Percentiles rank a stretch among this genome's conserved stretches.
Evolutionary conservation across 2,888 invertebrate genomes (phyloP).

Genomic region (Labia minor): DNA sequence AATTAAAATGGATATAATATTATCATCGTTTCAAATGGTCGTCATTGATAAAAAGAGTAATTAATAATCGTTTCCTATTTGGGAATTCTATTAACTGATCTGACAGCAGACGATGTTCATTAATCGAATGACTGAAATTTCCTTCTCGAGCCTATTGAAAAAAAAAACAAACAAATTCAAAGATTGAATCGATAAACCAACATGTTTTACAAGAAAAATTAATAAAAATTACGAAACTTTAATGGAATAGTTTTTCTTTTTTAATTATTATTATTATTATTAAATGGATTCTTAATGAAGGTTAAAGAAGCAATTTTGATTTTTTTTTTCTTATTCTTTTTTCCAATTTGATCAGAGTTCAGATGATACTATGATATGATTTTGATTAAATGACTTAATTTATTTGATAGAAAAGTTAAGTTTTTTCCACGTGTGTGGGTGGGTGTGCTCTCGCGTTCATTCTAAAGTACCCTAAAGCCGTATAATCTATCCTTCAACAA

Average conservation of each 20-base stretch:
- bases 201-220: slow-evolving; percentile 3
- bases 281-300: neutral
- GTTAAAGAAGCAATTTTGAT: neutral
- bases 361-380: too few species aligned
- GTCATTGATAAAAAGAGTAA: too few species aligned
- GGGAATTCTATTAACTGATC: too few species aligned
- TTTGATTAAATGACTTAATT: neutral
- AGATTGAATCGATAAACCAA: neutral
- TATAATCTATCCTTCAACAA: slow-evolving; percentile 13
- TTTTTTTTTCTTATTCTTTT: neutral
- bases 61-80: too few species aligned
- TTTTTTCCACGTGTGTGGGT: neutral
- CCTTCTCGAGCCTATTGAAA: neutral
- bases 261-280: too few species aligned
- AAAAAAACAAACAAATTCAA: too few species aligned
- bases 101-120: neutral
- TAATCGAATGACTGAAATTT: neutral
- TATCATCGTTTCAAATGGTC: too few species aligned
- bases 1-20: too few species aligned
- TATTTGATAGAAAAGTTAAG: neutral
- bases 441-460: neutral
- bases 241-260: neutral
- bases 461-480: slow-evolving; percentile 1
- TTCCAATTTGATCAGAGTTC: too few species aligned
- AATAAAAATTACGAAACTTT: neutral